Evolutionary conservation across 2,113 vertebrate species (phyloP), one percentile per base, ranked within the genome.

Genomic region (Aphyosemion australe): DNA sequence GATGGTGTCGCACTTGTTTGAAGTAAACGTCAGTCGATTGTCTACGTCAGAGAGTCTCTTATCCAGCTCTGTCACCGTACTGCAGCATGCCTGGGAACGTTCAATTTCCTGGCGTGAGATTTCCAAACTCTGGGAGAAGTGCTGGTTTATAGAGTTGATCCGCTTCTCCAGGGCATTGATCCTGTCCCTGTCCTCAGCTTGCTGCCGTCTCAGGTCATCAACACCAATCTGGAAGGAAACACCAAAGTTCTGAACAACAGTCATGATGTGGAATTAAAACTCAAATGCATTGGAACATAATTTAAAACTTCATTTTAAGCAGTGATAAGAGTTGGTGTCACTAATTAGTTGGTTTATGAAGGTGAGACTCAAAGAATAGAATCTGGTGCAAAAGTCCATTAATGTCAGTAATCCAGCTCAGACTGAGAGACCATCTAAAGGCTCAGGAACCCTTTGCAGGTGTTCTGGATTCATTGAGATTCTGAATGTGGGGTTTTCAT

Each of bases 91-190:
- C 66, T 88, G 77, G 11, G 89, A 87, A 41, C 71, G 87, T 2
- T 90, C 81, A 0, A 84, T 83, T 19, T 94, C 91, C 0, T 61
- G 65, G 47, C 86, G 90, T 52, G 92, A 86, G 21, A 85, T 61
- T 52, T 94, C 92, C 53, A 93, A 39, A 0, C 87, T 91, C 6
- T 94, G 93, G 26, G 86, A 90, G 65, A 95, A 89, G 46, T 93
- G 90, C 73, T 94, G 92, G 71, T 96, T 94, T 86, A 94, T 70
- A 0, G 94, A 94, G 62, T 84, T 78, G 43, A 97, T 43, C 4
- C 93, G 80, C 77, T 97, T 96, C 87, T 96, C 95, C 79, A 98
- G 84, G 0, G 88, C 91, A 8, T 87, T 74, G 51, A 96, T 92
- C 12, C 93, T 92, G 11, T 97, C 95, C 8, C 90, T 77, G 83